Base-by-base conservation (phyloP, 2,113 vertebrate genomes). In the Alouatta palliata region DNA sequence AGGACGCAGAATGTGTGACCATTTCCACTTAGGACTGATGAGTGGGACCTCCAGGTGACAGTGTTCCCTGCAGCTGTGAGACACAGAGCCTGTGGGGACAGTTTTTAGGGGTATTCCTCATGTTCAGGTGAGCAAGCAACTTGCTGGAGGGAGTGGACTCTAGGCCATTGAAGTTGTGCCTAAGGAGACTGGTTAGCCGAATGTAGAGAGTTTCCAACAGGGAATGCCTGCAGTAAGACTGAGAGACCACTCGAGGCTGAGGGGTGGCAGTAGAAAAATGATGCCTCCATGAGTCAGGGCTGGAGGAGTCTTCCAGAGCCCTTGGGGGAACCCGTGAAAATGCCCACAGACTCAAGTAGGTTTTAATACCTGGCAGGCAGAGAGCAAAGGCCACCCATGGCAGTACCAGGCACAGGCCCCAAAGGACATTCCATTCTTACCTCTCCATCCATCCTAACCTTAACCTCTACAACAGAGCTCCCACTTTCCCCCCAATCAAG, bases 401-500 rank as follows among this genome's bases (percentile, higher is more conserved):
- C 32, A 45, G 76, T 25, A 52, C 89, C n/a, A 12, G 4, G 3
- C 32, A 25, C 43, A 43, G 20, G 40, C 40, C 43, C 32, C 5
- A 4, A 58, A 52, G 35, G 61, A 35, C 58, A 16, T 30, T 27
- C 49, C 27, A 17, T 52, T 80, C 43, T n/a, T n/a, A 7, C 54
- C 9, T 61, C 23, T 54, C 13, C 8, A 35, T 70, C 47, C 3
- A 20, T 19, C 40, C 54, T 25, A 27, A 3, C 68, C n/a, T 43
- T 25, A 61, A 20, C 40, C 49, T 10, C 40, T 66, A 1, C 10
- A 27, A 21, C 1, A 61, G 35, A 79, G 61, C 23, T 73, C n/a
- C 5, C 10, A 6, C 17, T 40, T 5, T 8, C 35, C 4, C 27
- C 13, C 20, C 0, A 25, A 35, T 35, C 2, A 3, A 37, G 30